phyloP scores from a whole-genome alignment of 2,113 vertebrate species.

The Triplophysa tibetana region DNA sequence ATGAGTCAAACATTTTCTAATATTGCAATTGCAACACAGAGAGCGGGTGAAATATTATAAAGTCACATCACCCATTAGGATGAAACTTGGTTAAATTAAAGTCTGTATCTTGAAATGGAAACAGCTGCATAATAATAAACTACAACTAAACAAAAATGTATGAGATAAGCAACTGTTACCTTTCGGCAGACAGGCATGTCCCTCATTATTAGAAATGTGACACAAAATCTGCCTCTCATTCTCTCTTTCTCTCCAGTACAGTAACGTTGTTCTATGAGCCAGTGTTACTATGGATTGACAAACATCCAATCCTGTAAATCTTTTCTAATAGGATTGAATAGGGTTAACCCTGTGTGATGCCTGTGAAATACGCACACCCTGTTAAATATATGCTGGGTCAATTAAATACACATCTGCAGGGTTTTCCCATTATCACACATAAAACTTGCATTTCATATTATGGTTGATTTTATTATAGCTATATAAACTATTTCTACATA shows the following conservation, averaged over 20 bases:
- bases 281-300: constrained; percentile 53
- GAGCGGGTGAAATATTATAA: neutral
- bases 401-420: neutral
- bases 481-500: too few relatives aligned
- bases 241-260: neutral
- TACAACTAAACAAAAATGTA: too few relatives aligned
- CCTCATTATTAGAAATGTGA: neutral
- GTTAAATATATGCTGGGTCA: neutral
- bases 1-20: too few relatives aligned
- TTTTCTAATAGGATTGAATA: constrained; percentile 56
- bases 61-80: neutral
- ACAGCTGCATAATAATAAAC: neutral
- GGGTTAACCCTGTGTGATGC: neutral
- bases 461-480: too few relatives aligned
- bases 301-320: constrained; percentile 67
- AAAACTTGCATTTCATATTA: too few relatives aligned
- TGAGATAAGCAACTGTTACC: neutral
- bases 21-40: neutral
- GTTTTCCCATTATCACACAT: too few relatives aligned
- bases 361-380: constrained; percentile 22
- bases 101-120: neutral
- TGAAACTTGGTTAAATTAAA: neutral
- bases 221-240: neutral
- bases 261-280: constrained; percentile 10
- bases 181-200: neutral